These are phyloP conservation scores for Acanthisitta chloris DNA, from an alignment of 2,113 vertebrate genomes.

Conservation along the genomic window DNA sequence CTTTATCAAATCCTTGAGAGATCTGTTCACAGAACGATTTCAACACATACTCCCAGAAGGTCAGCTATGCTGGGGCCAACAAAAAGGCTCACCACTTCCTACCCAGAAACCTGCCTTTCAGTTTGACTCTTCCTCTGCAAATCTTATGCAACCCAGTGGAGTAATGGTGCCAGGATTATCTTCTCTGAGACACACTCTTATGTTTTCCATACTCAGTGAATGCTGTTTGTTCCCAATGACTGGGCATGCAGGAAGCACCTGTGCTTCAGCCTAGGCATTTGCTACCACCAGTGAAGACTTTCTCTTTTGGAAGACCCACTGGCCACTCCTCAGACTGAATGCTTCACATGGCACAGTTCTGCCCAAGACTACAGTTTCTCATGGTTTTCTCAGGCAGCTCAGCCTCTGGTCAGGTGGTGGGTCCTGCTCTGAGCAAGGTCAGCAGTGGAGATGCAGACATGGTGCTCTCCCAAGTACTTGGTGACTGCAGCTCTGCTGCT, in stretches of 20 bases:
- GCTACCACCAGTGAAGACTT: background rate
- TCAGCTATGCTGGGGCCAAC: background rate
- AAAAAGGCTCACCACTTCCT: background rate
- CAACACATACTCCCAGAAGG: background rate
- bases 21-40: background rate
- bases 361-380: background rate
- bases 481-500: background rate
- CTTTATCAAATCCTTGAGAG: background rate
- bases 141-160: background rate
- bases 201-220: no score
- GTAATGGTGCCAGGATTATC: background rate
- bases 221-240: background rate
- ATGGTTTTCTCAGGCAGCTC: background rate
- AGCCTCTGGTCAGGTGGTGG: background rate
- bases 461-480: fast-evolving
- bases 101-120: background rate
- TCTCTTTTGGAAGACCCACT: background rate
- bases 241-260: background rate
- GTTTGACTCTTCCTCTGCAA: background rate
- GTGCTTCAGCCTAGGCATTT: background rate
- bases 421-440: background rate
- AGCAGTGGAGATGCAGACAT: background rate
- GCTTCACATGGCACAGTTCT: background rate
- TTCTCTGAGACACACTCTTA: background rate
- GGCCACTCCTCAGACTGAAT: background rate